Evolutionary conservation across 92 coral and sea anemone species (phyloP).

Genomic region (Palythoa grandiflora): DNA sequence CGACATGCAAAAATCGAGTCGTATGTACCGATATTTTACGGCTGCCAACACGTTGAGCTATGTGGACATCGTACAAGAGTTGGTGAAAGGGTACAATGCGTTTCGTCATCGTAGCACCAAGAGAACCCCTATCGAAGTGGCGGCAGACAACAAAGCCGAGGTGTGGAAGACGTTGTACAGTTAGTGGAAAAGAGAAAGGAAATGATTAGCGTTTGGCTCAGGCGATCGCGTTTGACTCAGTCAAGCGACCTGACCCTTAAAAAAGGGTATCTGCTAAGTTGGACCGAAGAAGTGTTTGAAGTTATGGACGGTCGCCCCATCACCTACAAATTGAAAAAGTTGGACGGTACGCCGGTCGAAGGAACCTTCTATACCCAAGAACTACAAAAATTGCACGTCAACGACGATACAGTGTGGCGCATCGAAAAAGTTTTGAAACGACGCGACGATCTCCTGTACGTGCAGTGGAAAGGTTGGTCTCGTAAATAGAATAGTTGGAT

Average conservation of each 20-base stretch:
- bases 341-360: background rate
- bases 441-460: slow-evolving; percentile 3
- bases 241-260: slow-evolving; percentile 18
- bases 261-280: slow-evolving; percentile 57
- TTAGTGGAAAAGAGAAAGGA: rapidly evolving
- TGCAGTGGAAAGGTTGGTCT: background rate
- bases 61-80: slow-evolving; percentile 32
- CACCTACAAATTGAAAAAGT: slow-evolving; percentile 54
- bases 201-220: background rate
- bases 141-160: background rate
- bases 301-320: background rate
- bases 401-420: slow-evolving; percentile 37
- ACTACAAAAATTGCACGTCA: slow-evolving; percentile 2
- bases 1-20: slow-evolving; percentile 9
- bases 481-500: too few species aligned
- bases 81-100: slow-evolving; percentile 47
- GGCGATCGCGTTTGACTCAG: slow-evolving; percentile 56
- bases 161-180: background rate
- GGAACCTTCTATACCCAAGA: slow-evolving; percentile 66
- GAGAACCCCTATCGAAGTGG: slow-evolving; percentile 38
- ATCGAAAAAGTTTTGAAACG: background rate
- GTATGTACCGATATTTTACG: slow-evolving; percentile 63
- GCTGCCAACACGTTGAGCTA: slow-evolving; percentile 26
- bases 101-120: slow-evolving; percentile 49
- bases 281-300: slow-evolving; percentile 22